Evolutionary conservation across 2,888 invertebrate species (phyloP).

Genomic region (Odontocerum albicorne): DNA sequence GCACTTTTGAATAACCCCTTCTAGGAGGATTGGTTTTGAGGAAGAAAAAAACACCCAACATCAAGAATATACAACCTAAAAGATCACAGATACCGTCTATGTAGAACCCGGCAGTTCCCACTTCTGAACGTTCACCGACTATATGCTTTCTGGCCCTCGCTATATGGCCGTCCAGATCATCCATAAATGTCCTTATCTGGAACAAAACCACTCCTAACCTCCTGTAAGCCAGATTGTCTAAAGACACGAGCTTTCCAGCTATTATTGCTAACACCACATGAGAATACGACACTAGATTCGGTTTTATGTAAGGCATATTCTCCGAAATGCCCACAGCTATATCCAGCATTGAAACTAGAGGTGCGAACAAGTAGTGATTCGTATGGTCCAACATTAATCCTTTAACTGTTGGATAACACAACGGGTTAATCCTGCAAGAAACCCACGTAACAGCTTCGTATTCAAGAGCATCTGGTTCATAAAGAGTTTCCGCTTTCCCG

Average conservation of each 20-base stretch:
- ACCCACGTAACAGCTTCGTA: constrained; percentile 63
- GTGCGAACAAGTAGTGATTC: constrained; percentile 82
- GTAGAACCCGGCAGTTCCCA: constrained; percentile 79
- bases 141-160: constrained; percentile 76
- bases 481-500: background rate
- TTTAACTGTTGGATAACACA: constrained; percentile 82
- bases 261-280: constrained; percentile 76
- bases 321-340: constrained; percentile 65
- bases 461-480: constrained; percentile 28
- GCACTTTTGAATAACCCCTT: constrained; percentile 70
- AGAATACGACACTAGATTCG: constrained; percentile 80
- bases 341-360: constrained; percentile 75
- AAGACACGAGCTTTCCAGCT: constrained; percentile 74
- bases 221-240: constrained; percentile 69
- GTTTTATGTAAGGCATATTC: constrained; percentile 65
- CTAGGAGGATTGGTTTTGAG: constrained; percentile 73
- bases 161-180: constrained; percentile 85
- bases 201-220: constrained; percentile 76
- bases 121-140: constrained; percentile 75
- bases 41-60: constrained; percentile 69
- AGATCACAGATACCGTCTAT: constrained; percentile 83
- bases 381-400: constrained; percentile 80
- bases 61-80: constrained; percentile 71
- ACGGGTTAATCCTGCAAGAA: constrained; percentile 71
- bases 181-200: constrained; percentile 79